These are phyloP conservation scores for Dendrocincla tyrannina DNA, from an alignment of 2,797 vertebrate species.

Conservation along the genomic window DNA sequence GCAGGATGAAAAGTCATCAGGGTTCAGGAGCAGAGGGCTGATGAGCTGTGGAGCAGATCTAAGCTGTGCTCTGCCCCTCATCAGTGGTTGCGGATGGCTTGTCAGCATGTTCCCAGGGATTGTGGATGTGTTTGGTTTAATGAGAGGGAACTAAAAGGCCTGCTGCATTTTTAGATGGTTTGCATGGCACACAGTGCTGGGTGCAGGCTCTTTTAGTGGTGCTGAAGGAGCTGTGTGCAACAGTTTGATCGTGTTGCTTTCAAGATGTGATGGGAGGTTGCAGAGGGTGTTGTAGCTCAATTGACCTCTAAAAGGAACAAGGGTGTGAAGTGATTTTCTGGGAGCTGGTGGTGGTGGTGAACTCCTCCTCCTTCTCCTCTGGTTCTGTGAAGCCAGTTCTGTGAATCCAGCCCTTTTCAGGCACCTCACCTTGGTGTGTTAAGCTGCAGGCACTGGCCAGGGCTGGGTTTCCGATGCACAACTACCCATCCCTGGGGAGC, in stretches of 20 bases:
- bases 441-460: accelerated
- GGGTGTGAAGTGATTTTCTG: background rate
- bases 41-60: background rate
- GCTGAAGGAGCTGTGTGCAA: background rate
- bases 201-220: background rate
- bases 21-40: background rate
- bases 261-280: accelerated
- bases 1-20: background rate
- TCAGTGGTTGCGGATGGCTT: background rate
- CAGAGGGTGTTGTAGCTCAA: background rate
- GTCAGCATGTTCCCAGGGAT: accelerated
- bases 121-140: background rate
- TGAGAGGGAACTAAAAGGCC: background rate
- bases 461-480: background rate
- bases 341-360: accelerated
- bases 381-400: background rate
- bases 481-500: accelerated
- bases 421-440: background rate
- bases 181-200: background rate
- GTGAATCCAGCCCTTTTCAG: background rate
- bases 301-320: background rate
- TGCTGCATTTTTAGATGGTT: background rate
- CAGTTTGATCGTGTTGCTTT: accelerated
- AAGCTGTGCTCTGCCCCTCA: background rate
- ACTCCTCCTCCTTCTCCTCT: background rate